A percentile compares a stretch with the other conserved stretches of the same genome.
phyloP scores from a whole-genome alignment of 2,113 vertebrate species.

The Ictalurus furcatus region DNA sequence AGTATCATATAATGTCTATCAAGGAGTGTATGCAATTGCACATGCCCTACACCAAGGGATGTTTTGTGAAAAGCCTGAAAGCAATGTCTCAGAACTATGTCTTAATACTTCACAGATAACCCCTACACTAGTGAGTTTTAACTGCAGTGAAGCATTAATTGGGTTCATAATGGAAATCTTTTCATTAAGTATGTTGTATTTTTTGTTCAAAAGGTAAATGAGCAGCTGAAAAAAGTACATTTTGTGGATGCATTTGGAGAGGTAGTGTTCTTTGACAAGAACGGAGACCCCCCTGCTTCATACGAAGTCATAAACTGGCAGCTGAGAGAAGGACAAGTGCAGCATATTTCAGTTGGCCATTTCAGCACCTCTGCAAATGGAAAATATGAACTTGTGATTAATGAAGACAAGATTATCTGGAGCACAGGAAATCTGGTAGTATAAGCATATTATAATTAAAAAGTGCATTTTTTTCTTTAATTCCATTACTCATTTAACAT shows the following conservation, averaged over 20 bases:
- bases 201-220: conserved; percentile 55
- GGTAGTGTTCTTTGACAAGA: conserved; percentile 68
- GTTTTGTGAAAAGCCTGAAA: conserved; percentile 63
- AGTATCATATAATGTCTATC: conserved; percentile 73
- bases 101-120: conserved; percentile 66
- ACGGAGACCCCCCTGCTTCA: conserved; percentile 70
- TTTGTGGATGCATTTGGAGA: conserved; percentile 68
- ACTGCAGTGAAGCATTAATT: not conserved
- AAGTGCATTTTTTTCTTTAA: not conserved
- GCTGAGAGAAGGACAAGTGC: conserved; percentile 67
- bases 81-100: conserved; percentile 51
- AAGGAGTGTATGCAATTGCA: conserved; percentile 75
- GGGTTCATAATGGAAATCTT: not conserved
- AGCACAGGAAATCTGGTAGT: conserved; percentile 63
- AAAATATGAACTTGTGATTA: conserved; percentile 62
- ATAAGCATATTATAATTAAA: not conserved
- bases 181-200: not conserved
- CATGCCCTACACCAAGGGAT: conserved; percentile 68
- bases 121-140: conserved; percentile 61
- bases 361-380: conserved; percentile 59
- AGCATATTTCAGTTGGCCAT: conserved; percentile 70
- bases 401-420: conserved; percentile 68
- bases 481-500: conserved; percentile 58
- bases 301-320: conserved; percentile 81
- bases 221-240: conserved; percentile 60